Base-by-base conservation (phyloP, 2,888 invertebrate species). In the Perdita meconis region DNA sequence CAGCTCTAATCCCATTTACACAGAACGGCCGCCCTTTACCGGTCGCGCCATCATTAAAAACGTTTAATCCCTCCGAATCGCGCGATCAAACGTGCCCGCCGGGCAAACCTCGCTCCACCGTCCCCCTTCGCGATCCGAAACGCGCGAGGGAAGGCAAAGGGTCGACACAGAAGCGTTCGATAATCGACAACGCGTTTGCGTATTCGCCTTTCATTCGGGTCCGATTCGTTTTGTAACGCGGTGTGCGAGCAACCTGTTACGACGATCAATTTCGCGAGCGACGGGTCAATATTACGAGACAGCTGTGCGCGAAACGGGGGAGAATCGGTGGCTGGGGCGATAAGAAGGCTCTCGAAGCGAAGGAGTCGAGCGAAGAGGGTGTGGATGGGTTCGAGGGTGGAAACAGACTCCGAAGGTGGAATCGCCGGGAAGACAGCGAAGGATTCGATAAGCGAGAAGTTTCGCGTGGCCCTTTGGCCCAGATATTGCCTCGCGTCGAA, bases 181-280 rank as follows among this genome's bases (percentile, higher is more conserved):
- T 81, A 78, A 81, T 81, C 65, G 75, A 60, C 57, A 65, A 78
- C 55, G 50, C 68, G 75, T 81, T 81, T 64, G 42, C 81, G 51
- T 38, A 57, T 50, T 64, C 42, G 55, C 53, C 59, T 64, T 51
- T 24, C 53, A 26, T 40, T 26, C 34, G 47, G 16, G 22, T 30
- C 16, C 30, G 24, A n/a, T n/a, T 44, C 57, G 53, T 74, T 65
- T 60, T 40, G 70, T 60, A 38, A 71, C 53, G 56, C 42, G 66
- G 36, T 67, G 64, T 24, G 63, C 36, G 51, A 67, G 26, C 66
- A 42, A n/a, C 50, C 56, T 38, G 79, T 59, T 53, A 36, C 60
- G 47, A 42, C 65, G 70, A 57, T 55, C 69, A 76, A 76, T 82
- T 82, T 73, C 70, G 60, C 36, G 80, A 78, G 70, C 70, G 36